Evolutionary conservation across 2,113 vertebrate species (phyloP), one percentile per base, ranked within the genome.

Genomic region (Gorsachius goisagi): DNA sequence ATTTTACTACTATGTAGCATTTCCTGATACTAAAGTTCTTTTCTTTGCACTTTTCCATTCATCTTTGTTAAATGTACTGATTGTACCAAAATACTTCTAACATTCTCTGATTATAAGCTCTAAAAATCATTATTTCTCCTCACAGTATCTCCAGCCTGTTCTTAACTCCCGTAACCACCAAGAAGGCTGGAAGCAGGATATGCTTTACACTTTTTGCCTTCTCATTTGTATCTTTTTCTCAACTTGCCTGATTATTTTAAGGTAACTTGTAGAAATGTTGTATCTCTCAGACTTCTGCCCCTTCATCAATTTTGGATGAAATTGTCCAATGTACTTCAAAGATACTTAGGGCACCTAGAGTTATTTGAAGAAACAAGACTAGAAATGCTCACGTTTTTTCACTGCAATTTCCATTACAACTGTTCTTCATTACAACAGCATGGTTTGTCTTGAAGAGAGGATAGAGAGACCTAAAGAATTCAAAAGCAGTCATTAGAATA

Each of bases 281-380:
- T n/a, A 11, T 39, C 69, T 69, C 76, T 73, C 45, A 92, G 23
- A 62, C 20, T 63, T 68, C 50, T 56, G 30, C 14, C 35, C 50
- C 66, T 45, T 58, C 22, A 74, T 18, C 15, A 60, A 6, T 69
- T 72, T 83, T 66, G 55, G 50, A 60, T 76, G 6, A 62, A 90
- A 63, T 5, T 68, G 24, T 39, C 24, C 33, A 52, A 37, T 9
- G 27, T 28, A 60, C 35, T 68, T 33, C 21, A 45, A 53, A 88
- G 69, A 21, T 3, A n/a, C 14, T 39, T 30, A 30, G 15, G 27
- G 41, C 1, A 0, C n/a, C n/a, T 26, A 10, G 11, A 53, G 8
- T 35, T 90, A 39, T 39, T 78, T 78, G 47, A 58, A 88, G 24
- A 78, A 64, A 49, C 21, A 56, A 79, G 32, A 20, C 16, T 32